Percentiles rank a stretch among this genome's conserved stretches.
These are phyloP conservation scores for Trichogramma pretiosum DNA, from an alignment of 1,140 invertebrate genomes.

Conservation along the genomic window DNA sequence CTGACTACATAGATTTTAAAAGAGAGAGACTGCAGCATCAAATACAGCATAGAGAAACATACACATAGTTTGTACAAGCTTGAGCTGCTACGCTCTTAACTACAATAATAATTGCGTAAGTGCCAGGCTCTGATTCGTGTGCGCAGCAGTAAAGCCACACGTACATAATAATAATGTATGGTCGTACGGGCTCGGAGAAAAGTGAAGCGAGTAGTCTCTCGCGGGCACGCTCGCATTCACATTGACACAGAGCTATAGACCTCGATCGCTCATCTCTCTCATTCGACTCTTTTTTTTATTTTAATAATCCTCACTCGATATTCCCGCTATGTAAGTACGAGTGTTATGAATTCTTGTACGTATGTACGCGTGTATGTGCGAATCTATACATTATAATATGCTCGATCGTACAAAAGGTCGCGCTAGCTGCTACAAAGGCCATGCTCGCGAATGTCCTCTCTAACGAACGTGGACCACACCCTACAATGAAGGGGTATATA, in stretches of 20 bases:
- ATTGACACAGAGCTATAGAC: slow-evolving; percentile 19
- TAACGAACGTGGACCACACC: slow-evolving; percentile 39
- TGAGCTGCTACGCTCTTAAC: background rate
- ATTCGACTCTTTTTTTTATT: slow-evolving; percentile 8
- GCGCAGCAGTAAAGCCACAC: too few species aligned
- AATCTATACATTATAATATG: background rate
- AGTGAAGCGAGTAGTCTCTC: too few species aligned
- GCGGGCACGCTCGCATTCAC: slow-evolving; percentile 17
- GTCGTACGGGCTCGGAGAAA: too few species aligned
- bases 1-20: too few species aligned
- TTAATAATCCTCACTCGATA: background rate
- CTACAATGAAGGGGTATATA: slow-evolving; percentile 23
- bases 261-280: slow-evolving; percentile 12
- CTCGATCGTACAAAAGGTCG: background rate
- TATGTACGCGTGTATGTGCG: background rate
- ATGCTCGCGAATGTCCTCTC: slow-evolving; percentile 25
- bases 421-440: slow-evolving; percentile 1
- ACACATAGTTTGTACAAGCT: background rate
- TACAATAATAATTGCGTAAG: slow-evolving; percentile 22
- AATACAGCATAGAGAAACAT: background rate
- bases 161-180: too few species aligned
- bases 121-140: too few species aligned
- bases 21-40: background rate
- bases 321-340: slow-evolving; percentile 15
- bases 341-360: background rate